phyloP scores from a whole-genome alignment of 2,113 vertebrate genomes.

The Dicrurus megarhynchus region DNA sequence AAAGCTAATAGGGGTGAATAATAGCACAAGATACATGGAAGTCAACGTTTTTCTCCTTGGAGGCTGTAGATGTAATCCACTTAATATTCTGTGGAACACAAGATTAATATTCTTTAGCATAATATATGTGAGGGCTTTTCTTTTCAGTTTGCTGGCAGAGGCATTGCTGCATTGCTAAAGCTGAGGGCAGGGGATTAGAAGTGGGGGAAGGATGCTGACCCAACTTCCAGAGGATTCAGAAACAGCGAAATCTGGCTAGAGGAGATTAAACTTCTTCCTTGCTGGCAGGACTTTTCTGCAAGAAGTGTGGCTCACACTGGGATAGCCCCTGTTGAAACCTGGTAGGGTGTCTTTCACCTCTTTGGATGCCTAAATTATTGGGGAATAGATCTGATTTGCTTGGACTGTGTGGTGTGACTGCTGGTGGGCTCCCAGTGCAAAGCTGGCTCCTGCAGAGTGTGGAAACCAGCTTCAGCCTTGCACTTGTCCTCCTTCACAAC shows the following conservation, averaged over 20 bases:
- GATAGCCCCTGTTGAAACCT: background rate
- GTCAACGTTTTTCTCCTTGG: slow-evolving; percentile 34
- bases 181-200: background rate
- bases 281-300: background rate
- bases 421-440: background rate
- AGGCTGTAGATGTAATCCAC: slow-evolving; percentile 50
- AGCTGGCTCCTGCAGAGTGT: background rate
- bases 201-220: background rate
- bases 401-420: background rate
- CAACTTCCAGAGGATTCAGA: background rate
- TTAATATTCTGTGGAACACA: slow-evolving; percentile 54
- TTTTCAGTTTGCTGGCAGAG: slow-evolving; percentile 3
- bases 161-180: background rate
- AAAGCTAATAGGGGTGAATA: slow-evolving; percentile 39
- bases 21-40: slow-evolving; percentile 24
- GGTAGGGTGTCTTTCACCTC: background rate
- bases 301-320: background rate
- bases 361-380: background rate
- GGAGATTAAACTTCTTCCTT: background rate
- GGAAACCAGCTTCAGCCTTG: background rate
- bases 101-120: slow-evolving; percentile 49
- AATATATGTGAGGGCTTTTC: slow-evolving; percentile 17
- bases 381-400: background rate
- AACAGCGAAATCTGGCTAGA: background rate
- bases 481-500: background rate